Evolutionary conservation across 2,113 vertebrate species (phyloP), one percentile per base, ranked within the genome.

Genomic region (Synodontis membranacea): DNA sequence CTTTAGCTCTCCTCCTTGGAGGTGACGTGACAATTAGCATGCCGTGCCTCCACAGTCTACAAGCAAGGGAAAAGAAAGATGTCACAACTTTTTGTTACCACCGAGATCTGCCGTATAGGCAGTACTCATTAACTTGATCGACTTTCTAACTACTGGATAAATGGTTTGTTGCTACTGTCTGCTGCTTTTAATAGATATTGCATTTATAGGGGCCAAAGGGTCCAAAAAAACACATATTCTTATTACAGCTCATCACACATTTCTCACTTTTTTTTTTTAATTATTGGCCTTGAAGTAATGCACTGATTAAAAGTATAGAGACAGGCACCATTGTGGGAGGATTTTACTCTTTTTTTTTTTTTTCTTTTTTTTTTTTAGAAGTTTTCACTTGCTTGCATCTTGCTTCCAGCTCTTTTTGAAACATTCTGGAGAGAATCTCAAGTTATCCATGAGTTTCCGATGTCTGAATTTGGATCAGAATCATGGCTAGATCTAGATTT

Each of bases 81-180:
- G 74, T 87, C 84, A 60, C 80, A 84, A 75, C 80, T 84, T 86
- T 89, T 87, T 80, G 62, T 87, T 85, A 54, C 58, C 84, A 86
- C 52, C 42, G 42, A 50, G 80, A 62, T 56, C 79, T 46, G 68
- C 54, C 52, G 74, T 52, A 52, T 25, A 83, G 79, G 80, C 75
- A 66, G 28, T 34, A 28, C 80, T 44, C 70, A 80, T 85, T 88
- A 89, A 87, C 79, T 83, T 85, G 70, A 82, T 81, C 46, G 60
- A 83, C 42, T 76, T 82, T 75, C 68, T 83, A 86, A 86, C 62
- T 76, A 66, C 52, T 23, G 28, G 39, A 88, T 85, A 62, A 88
- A 81, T 28, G 52, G 17, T 56, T 56, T 56, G 39, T 39, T 82
- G 72, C 78, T 85, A 48, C 60, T 68, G 81, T 83, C 58, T 34